Percentiles rank a stretch among this genome's conserved stretches.
phyloP scores from a whole-genome alignment of 1,140 invertebrate species.

The Lucilia cuprina region DNA sequence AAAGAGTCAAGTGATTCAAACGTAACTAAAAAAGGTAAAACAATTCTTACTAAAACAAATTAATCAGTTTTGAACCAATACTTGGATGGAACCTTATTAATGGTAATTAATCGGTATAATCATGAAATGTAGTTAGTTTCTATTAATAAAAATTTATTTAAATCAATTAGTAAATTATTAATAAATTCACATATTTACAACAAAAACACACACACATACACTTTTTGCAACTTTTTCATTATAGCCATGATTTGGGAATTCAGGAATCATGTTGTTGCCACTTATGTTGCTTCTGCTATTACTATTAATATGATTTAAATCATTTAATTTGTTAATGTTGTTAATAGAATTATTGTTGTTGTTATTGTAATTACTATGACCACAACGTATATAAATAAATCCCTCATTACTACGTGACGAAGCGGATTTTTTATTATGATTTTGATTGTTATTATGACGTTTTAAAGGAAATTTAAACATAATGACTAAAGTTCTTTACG shows the following conservation, averaged over 20 bases:
- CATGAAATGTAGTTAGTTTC: too few relatives aligned
- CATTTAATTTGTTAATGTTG: neutral
- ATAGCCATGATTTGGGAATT: neutral
- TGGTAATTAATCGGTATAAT: too few relatives aligned
- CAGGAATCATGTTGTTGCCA: neutral
- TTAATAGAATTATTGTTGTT: neutral
- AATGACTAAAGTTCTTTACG: neutral
- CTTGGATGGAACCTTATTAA: too few relatives aligned
- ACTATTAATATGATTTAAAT: neutral
- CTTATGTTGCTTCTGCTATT: neutral
- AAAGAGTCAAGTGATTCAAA: too few relatives aligned
- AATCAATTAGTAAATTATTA: too few relatives aligned
- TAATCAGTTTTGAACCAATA: too few relatives aligned
- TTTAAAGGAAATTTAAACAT: constrained; percentile 33
- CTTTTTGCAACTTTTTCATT: constrained; percentile 23
- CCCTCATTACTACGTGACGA: constrained; percentile 38
- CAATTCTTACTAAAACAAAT: too few relatives aligned
- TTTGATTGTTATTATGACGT: constrained; percentile 18
- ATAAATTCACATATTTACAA: neutral
- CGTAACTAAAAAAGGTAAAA: too few relatives aligned
- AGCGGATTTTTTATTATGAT: constrained; percentile 33
- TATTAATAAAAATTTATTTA: too few relatives aligned
- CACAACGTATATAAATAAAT: constrained; percentile 39
- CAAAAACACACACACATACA: constrained; percentile 1
- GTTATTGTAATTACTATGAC: constrained; percentile 23